phyloP scores from a whole-genome alignment of 2,888 invertebrate species.

The Myathropa florea region DNA sequence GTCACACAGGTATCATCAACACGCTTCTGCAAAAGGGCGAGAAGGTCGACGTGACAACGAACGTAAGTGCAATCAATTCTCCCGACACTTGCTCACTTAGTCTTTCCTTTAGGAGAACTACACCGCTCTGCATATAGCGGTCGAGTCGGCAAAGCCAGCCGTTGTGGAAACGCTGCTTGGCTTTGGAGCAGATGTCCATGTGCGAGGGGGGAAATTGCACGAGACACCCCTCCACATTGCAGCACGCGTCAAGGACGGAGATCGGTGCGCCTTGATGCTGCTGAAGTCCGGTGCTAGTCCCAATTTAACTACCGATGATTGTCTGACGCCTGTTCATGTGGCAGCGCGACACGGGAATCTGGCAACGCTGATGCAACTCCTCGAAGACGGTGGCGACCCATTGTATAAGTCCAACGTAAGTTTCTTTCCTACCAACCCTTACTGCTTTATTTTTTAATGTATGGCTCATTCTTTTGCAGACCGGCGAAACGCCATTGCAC shows the following conservation, averaged over 20 bases:
- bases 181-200: conserved; percentile 98
- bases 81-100: not conserved
- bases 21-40: conserved; percentile 97
- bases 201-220: conserved; percentile 92
- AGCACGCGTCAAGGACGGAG: conserved; percentile 94
- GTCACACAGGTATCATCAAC: conserved; percentile 98
- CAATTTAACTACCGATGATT: conserved; percentile 96
- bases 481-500: conserved; percentile 97
- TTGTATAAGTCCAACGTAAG: conserved; percentile 93
- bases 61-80: conserved; percentile 83
- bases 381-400: conserved; percentile 97
- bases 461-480: conserved; percentile 82
- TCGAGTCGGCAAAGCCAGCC: conserved; percentile 95
- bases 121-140: conserved; percentile 98
- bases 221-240: conserved; percentile 99
- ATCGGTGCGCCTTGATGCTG: conserved; percentile 97
- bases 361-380: conserved; percentile 90
- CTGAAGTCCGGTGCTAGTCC: conserved; percentile 98
- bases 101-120: conserved; percentile 90
- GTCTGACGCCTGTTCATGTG: conserved; percentile 98
- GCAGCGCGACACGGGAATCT: conserved; percentile 96
- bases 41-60: conserved; percentile 96
- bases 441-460: not conserved
- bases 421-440: not conserved
- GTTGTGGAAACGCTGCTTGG: conserved; percentile 98